phyloP scores from a whole-genome alignment of 2,113 vertebrate genomes.

The Columba janthina region DNA sequence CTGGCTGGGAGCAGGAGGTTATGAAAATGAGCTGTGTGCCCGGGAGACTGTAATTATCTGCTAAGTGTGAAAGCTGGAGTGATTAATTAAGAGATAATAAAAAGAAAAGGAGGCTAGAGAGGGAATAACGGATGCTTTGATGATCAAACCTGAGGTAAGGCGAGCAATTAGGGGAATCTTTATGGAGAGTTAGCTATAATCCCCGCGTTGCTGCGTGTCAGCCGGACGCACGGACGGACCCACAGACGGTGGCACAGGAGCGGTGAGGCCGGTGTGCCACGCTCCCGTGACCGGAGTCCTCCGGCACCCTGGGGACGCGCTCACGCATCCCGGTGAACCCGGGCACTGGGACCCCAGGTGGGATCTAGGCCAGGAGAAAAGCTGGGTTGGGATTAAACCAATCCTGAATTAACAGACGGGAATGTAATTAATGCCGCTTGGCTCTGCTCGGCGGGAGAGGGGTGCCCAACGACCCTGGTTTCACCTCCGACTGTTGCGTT shows the following conservation, averaged over 20 bases:
- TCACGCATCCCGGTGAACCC: accelerated
- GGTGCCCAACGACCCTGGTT: background rate
- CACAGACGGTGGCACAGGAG: background rate
- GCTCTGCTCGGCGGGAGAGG: background rate
- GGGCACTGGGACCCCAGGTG: background rate
- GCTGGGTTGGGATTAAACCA: background rate
- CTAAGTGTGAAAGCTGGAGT: conserved; percentile 82
- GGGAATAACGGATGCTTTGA: conserved; percentile 78
- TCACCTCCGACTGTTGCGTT: accelerated
- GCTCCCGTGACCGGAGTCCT: accelerated
- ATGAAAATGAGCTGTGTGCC: conserved; percentile 77
- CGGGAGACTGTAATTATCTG: conserved; percentile 82
- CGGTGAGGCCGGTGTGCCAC: accelerated
- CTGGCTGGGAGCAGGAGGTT: conserved; percentile 74
- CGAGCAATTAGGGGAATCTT: conserved; percentile 81
- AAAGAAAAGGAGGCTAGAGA: conserved; percentile 78
- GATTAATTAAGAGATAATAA: conserved; percentile 89
- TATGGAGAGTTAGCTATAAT: conserved; percentile 75
- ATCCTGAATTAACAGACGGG: background rate
- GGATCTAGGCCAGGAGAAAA: background rate
- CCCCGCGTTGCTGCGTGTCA: conserved; percentile 15
- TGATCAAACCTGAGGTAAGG: conserved; percentile 79
- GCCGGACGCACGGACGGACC: background rate
- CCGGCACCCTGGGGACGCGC: background rate
- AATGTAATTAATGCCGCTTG: background rate